A percentile compares a stretch with the other conserved stretches of the same genome.
Conservation (phyloP, 2,113 vertebrate genomes). For the Apteryx mantelli region DNA sequence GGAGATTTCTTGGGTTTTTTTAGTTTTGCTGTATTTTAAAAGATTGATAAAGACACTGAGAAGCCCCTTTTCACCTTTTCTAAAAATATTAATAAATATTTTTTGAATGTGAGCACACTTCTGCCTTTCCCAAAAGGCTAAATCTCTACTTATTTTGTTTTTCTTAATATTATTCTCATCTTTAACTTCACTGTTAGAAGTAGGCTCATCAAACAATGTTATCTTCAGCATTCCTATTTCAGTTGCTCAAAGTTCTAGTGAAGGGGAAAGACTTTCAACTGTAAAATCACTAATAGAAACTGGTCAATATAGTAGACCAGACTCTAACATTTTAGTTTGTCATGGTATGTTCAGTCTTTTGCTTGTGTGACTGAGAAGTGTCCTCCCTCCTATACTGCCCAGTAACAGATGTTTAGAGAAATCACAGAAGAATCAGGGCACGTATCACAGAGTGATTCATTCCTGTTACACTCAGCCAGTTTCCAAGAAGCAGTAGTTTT, state of each 20-base stretch:
- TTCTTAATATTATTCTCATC: neutral
- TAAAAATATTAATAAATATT: neutral
- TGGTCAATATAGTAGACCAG: accelerated
- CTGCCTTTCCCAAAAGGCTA: neutral
- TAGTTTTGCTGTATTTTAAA: neutral
- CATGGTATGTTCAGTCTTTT: neutral
- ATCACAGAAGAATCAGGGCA: neutral
- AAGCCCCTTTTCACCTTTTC: neutral
- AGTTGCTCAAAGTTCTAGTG: neutral
- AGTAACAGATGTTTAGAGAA: neutral
- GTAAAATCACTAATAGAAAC: neutral
- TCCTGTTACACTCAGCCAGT: neutral
- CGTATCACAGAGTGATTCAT: neutral
- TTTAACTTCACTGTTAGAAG: neutral
- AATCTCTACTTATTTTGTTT: neutral
- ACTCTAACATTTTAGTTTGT: neutral
- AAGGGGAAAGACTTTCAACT: neutral
- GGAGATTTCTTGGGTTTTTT: neutral
- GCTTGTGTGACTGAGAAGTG: neutral
- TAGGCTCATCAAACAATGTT: neutral
- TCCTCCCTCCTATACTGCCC: neutral
- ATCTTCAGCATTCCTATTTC: neutral
- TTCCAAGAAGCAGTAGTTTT: neutral
- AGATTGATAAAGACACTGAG: neutral
- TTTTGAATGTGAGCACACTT: neutral